Evolutionary conservation across 2,888 invertebrate genomes (phyloP).

Genomic region (Brachypterus glaber): DNA sequence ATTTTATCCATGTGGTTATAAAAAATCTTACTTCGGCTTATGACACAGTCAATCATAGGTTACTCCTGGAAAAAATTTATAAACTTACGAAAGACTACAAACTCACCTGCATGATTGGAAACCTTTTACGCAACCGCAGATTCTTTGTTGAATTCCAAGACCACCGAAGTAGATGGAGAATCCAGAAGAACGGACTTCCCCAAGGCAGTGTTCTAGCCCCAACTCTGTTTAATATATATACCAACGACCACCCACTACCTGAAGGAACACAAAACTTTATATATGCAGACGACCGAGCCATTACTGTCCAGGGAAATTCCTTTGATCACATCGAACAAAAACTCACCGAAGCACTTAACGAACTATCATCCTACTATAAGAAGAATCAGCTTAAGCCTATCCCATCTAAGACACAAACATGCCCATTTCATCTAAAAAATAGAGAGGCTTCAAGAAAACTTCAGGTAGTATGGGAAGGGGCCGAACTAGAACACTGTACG

Average conservation of each 20-base stretch:
- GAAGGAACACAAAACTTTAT: background rate
- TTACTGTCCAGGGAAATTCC: too few relatives aligned
- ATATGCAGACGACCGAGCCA: slow-evolving; percentile 1
- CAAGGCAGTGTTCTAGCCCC: slow-evolving; percentile 4
- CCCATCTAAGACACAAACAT: too few relatives aligned
- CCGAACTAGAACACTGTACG: too few relatives aligned
- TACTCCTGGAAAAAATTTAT: slow-evolving; percentile 4
- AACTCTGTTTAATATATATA: slow-evolving; percentile 1
- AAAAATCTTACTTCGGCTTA: too few relatives aligned
- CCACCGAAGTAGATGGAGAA: slow-evolving; percentile 1
- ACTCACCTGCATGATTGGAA: background rate
- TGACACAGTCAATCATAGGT: slow-evolving; percentile 3
- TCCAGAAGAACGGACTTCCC: slow-evolving; percentile 3
- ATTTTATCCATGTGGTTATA: too few relatives aligned
- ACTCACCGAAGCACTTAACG: too few relatives aligned
- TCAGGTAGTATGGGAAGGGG: too few relatives aligned
- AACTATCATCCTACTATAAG: too few relatives aligned
- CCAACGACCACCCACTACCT: background rate
- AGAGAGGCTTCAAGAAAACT: too few relatives aligned
- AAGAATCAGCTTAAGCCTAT: too few relatives aligned
- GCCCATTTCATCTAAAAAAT: too few relatives aligned
- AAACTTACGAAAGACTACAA: background rate
- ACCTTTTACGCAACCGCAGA: slow-evolving; percentile 1
- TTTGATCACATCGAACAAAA: too few relatives aligned
- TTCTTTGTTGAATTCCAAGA: background rate